Percentiles rank a stretch among this genome's conserved stretches.
Evolutionary conservation across 2,113 vertebrate species (phyloP).

Genomic region (Taurulus bubalis): DNA sequence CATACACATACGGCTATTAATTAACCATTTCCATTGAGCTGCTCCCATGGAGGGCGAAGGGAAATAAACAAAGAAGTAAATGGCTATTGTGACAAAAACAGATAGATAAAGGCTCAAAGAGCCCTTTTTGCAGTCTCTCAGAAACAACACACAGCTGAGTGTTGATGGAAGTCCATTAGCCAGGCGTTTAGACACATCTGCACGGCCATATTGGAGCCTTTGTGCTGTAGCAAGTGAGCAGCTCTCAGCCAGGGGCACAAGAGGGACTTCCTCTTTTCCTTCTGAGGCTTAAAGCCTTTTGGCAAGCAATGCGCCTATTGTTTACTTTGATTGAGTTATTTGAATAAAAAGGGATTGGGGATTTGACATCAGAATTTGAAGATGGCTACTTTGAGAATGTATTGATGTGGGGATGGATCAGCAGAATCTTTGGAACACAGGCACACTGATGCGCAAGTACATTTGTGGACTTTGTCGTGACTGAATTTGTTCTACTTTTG

Average conservation of each 20-base stretch:
- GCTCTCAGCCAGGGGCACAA: conserved; percentile 62
- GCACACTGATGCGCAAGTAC: background rate
- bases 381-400: conserved; percentile 42
- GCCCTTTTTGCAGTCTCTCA: conserved; percentile 43
- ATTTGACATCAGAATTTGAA: conserved; percentile 65
- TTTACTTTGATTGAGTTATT: conserved; percentile 76
- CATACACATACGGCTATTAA: conserved; percentile 60
- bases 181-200: conserved; percentile 58
- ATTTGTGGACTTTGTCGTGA: conserved; percentile 12
- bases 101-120: conserved; percentile 62
- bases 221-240: conserved; percentile 50
- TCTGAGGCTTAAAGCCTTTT: conserved; percentile 69
- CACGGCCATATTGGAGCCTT: conserved; percentile 57
- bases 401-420: conserved; percentile 47
- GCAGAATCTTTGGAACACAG: conserved; percentile 37
- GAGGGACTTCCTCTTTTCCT: conserved; percentile 58
- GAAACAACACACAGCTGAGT: conserved; percentile 61
- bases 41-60: conserved; percentile 31
- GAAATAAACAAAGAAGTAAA: conserved; percentile 68
- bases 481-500: conserved; percentile 19
- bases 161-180: conserved; percentile 70
- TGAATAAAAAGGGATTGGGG: conserved; percentile 66
- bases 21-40: conserved; percentile 64
- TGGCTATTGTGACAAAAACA: conserved; percentile 62
- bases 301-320: conserved; percentile 66